Percentiles rank a stretch among this genome's conserved stretches.
Conservation (phyloP, 1,140 invertebrate genomes). For the Drosophila ercepeae region DNA sequence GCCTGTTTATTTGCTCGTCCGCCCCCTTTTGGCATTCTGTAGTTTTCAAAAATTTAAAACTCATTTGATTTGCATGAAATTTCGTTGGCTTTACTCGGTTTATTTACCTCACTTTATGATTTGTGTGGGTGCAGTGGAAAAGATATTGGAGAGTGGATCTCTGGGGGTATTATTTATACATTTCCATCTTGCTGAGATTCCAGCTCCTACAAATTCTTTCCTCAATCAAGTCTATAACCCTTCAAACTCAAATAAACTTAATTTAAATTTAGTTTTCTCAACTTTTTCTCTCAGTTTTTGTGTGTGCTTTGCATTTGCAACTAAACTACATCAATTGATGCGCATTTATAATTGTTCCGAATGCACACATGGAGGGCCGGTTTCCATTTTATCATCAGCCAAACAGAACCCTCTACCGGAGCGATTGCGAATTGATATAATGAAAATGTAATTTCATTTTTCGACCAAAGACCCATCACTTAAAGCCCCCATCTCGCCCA, state of each 20-base stretch:
- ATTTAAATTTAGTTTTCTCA: too few relatives aligned
- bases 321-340: conserved; percentile 68
- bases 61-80: conserved; percentile 80
- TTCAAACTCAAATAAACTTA: too few relatives aligned
- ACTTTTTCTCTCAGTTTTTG: conserved; percentile 5
- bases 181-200: too few relatives aligned
- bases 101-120: conserved; percentile 50
- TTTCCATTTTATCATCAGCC: conserved; percentile 41
- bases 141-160: too few relatives aligned
- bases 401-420: conserved; percentile 15
- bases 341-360: conserved; percentile 74
- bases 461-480: conserved; percentile 46
- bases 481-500: conserved; percentile 18
- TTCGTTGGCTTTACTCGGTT: conserved; percentile 55
- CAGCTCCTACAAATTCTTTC: too few relatives aligned
- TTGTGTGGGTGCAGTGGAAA: conserved; percentile 12
- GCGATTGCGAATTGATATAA: conserved; percentile 57
- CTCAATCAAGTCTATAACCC: too few relatives aligned
- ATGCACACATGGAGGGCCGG: conserved; percentile 20
- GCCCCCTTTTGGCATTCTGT: not conserved
- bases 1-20: conserved; percentile 50
- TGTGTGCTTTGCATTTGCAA: not conserved
- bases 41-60: conserved; percentile 66
- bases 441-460: conserved; percentile 79
- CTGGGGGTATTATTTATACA: too few relatives aligned